These are phyloP conservation scores for Acanthosoma haemorrhoidale DNA, from an alignment of 2,888 invertebrate genomes.

Conservation along the genomic window DNA sequence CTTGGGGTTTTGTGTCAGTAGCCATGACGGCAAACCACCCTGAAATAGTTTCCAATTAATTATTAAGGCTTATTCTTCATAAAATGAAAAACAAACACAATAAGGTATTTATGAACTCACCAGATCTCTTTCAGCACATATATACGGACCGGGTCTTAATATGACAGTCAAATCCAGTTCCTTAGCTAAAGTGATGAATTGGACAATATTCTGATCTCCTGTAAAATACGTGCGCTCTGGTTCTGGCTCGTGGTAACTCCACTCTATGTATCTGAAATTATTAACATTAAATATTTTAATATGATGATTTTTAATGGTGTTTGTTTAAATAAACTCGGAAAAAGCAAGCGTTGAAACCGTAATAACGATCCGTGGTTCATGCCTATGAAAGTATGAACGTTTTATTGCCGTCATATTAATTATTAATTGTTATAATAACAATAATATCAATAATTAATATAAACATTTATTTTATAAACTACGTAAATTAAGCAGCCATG, in stretches of 20 bases:
- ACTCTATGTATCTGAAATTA: slow-evolving; percentile 68
- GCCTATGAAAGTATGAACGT: too few species aligned
- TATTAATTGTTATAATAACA: too few species aligned
- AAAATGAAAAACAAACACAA: neutral
- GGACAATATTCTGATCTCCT: slow-evolving; percentile 55
- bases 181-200: slow-evolving; percentile 66
- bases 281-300: neutral
- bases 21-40: slow-evolving; percentile 60
- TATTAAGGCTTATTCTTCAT: neutral
- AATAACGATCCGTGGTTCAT: too few species aligned
- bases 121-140: slow-evolving; percentile 84
- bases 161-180: slow-evolving; percentile 73
- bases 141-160: slow-evolving; percentile 82
- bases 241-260: slow-evolving; percentile 82
- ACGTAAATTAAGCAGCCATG: too few species aligned
- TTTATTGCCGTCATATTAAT: too few species aligned
- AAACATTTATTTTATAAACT: too few species aligned
- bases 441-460: too few species aligned
- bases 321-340: neutral
- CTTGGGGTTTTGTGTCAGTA: slow-evolving; percentile 46
- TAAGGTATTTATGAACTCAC: slow-evolving; percentile 44
- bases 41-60: slow-evolving; percentile 45
- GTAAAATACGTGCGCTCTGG: slow-evolving; percentile 65
- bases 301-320: neutral
- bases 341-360: too few species aligned